Conservation (phyloP, 2,113 vertebrate species). For the Fulica atra region DNA sequence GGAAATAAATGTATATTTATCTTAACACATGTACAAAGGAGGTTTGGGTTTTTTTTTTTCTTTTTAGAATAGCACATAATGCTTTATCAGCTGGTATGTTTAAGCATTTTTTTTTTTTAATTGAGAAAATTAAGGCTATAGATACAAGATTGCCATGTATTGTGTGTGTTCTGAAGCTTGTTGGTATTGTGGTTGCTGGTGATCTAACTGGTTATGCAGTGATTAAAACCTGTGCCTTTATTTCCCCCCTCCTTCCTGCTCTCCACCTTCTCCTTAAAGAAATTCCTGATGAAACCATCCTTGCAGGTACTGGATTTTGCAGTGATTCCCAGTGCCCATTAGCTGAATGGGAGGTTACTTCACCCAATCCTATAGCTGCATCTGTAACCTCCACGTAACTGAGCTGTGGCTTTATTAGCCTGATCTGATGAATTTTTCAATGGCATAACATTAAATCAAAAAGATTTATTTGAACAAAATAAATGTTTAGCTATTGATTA, state of each 20-base stretch:
- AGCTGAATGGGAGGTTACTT: neutral
- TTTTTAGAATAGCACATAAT: neutral
- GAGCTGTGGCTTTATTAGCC: neutral
- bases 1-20: neutral
- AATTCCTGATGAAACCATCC: neutral
- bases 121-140: neutral
- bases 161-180: fast-evolving
- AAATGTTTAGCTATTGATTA: neutral
- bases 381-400: neutral
- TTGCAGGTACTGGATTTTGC: neutral
- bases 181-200: neutral
- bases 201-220: neutral
- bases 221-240: neutral
- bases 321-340: neutral
- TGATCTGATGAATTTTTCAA: neutral
- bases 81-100: neutral
- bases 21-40: neutral
- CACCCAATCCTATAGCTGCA: neutral
- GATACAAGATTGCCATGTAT: neutral
- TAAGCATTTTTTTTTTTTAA: neutral
- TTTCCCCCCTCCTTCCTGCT: neutral
- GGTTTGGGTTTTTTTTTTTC: neutral
- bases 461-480: neutral
- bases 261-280: fast-evolving
- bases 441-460: neutral